Base-by-base conservation (phyloP, 2,797 vertebrate species). In the Diceros bicornis region DNA sequence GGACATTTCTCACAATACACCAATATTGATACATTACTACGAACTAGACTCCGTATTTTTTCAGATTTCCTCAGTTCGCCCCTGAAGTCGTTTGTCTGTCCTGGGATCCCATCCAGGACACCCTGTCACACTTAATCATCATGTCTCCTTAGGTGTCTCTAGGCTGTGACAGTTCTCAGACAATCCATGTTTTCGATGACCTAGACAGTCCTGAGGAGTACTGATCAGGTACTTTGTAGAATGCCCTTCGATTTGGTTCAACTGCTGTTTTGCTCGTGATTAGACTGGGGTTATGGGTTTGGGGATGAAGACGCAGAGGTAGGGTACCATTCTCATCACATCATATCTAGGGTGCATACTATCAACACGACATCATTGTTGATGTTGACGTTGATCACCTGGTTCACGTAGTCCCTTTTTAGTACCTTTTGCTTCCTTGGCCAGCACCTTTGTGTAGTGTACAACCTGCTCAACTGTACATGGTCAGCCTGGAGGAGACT, bases 291-390 rank as follows among this genome's bases (percentile, higher is more conserved):
- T n/a, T 20, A 1, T 3, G 18, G 74, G 25, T 50, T 27, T 41
- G 9, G 18, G 10, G 18, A 68, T 41, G 79, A 62, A 95, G 52
- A n/a, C 12, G 6, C 0, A 37, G 90, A n/a, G 16, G 29, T 8
- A 0, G 52, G 7, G 14, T 0, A 0, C 2, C 23, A 0, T 90
- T 20, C 23, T 44, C 7, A 1, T 21, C 41, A 7, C 23, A 2
- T 34, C 27, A 10, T 1, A 3, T 47, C 29, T 10, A 0, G 25
- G 32, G 2, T 25, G 2, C 0, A 0, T 1, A 5, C 29, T 17
- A 0, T 37, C 32, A 2, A 0, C 2, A 1, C 6, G 92, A 37
- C 16, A 14, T 0, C 9, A 4, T 23, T 64, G 11, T 7, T 9
- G 69, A 20, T 32, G 2, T 1, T 27, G 9, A 13, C 27, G 68